Evolutionary conservation across 2,797 vertebrate genomes (phyloP).

Genomic region (Sebastes nivosus): DNA sequence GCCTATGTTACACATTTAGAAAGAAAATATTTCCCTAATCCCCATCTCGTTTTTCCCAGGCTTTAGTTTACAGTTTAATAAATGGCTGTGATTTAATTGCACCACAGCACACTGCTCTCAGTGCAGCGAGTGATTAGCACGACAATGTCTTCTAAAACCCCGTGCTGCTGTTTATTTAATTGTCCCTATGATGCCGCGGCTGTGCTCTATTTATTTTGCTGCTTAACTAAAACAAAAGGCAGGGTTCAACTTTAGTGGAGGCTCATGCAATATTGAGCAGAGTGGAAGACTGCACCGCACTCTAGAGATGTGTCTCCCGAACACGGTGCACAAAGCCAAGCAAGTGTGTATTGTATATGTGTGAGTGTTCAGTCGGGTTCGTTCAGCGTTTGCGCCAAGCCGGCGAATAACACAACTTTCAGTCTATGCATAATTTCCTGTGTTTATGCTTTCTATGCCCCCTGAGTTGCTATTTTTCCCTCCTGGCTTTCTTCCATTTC

Average conservation of each 20-base stretch:
- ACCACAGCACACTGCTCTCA: slow-evolving; percentile 57
- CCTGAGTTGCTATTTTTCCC: slow-evolving; percentile 69
- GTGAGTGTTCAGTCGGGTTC: slow-evolving; percentile 56
- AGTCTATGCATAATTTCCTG: slow-evolving; percentile 80
- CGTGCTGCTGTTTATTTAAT: slow-evolving; percentile 81
- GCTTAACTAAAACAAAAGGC: slow-evolving; percentile 81
- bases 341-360: slow-evolving; percentile 44
- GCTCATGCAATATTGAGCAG: slow-evolving; percentile 84
- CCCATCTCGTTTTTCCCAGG: slow-evolving; percentile 41
- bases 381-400: slow-evolving; percentile 68
- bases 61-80: slow-evolving; percentile 72
- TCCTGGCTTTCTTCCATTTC: slow-evolving; percentile 62
- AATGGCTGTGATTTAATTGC: slow-evolving; percentile 76
- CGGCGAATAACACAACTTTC: slow-evolving; percentile 71
- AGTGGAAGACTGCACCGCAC: slow-evolving; percentile 72
- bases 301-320: slow-evolving; percentile 71
- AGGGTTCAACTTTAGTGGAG: slow-evolving; percentile 77
- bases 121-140: slow-evolving; percentile 76
- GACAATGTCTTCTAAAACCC: slow-evolving; percentile 70
- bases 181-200: slow-evolving; percentile 79
- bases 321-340: slow-evolving; percentile 54
- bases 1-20: slow-evolving; percentile 60
- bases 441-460: slow-evolving; percentile 78
- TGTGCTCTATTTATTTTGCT: slow-evolving; percentile 82
- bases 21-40: slow-evolving; percentile 60